Percentiles rank a stretch among this genome's conserved stretches.
These are phyloP conservation scores for Stenoptilia bipunctidactyla DNA, from an alignment of 2,888 invertebrate species.

Conservation along the genomic window DNA sequence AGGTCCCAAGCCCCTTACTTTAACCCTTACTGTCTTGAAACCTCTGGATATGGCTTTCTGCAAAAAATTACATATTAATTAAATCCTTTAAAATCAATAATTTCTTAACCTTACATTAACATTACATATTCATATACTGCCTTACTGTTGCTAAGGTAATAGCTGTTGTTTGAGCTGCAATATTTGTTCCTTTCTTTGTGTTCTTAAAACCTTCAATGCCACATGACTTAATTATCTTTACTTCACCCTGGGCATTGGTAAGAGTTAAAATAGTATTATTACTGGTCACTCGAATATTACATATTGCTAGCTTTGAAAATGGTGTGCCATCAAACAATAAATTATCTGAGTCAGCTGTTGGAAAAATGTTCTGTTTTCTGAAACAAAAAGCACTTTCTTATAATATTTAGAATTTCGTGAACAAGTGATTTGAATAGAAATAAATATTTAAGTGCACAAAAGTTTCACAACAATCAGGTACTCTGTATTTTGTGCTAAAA, in stretches of 20 bases:
- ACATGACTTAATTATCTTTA: conserved; percentile 78
- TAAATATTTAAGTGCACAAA: no score
- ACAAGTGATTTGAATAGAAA: no score
- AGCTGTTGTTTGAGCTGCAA: conserved; percentile 96
- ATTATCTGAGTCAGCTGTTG: conserved; percentile 79
- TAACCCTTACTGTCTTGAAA: conserved; percentile 80
- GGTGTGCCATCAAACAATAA: conserved; percentile 80
- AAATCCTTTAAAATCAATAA: no score
- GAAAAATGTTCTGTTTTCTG: conserved; percentile 80
- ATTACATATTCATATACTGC: background rate
- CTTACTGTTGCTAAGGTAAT: conserved; percentile 82
- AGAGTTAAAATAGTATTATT: conserved; percentile 91
- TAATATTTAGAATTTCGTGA: no score
- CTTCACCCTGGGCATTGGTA: conserved; percentile 77
- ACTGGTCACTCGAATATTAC: conserved; percentile 83
- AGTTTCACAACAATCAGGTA: no score
- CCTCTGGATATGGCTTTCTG: conserved; percentile 82
- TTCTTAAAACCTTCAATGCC: conserved; percentile 96
- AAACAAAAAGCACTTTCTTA: conserved; percentile 29
- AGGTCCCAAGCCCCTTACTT: conserved; percentile 87
- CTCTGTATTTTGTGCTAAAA: no score
- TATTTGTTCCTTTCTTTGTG: conserved; percentile 94
- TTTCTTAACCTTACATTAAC: background rate
- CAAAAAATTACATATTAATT: conserved; percentile 21
- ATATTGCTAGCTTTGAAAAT: conserved; percentile 85